These are phyloP conservation scores for Nannoperca obscura DNA, from an alignment of 2,797 vertebrate genomes.

Conservation along the genomic window DNA sequence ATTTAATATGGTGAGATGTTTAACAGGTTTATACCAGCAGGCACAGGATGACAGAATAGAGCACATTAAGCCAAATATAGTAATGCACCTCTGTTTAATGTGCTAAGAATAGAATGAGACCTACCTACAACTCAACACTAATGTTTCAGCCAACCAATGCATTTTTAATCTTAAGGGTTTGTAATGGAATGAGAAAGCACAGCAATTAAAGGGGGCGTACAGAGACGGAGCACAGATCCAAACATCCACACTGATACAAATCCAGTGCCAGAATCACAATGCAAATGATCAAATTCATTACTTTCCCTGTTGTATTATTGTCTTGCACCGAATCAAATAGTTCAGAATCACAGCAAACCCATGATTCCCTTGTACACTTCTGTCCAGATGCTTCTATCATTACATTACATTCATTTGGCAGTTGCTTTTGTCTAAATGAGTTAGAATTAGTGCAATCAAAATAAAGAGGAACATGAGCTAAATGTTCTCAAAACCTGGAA, in stretches of 20 bases:
- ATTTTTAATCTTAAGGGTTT: constrained; percentile 34
- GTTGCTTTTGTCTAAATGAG: background rate
- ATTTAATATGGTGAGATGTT: background rate
- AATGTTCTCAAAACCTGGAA: background rate
- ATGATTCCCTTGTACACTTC: background rate
- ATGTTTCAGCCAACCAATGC: constrained; percentile 19
- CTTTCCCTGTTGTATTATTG: background rate
- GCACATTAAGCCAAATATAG: constrained; percentile 23
- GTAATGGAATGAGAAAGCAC: background rate
- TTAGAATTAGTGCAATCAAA: background rate
- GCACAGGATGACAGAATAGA: constrained; percentile 1
- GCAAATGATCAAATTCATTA: background rate
- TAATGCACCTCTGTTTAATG: constrained; percentile 27
- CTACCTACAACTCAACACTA: background rate
- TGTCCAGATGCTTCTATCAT: background rate
- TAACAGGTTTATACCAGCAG: constrained; percentile 16
- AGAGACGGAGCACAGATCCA: background rate
- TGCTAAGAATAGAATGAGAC: constrained; percentile 39
- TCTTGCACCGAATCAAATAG: background rate
- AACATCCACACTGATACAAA: background rate
- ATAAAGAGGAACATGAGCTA: background rate
- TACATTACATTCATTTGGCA: background rate
- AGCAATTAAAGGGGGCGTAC: background rate
- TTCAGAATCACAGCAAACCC: background rate
- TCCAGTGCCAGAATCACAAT: background rate